Evolutionary conservation across 2,888 invertebrate species (phyloP).

Genomic region (Cistogaster globosa): DNA sequence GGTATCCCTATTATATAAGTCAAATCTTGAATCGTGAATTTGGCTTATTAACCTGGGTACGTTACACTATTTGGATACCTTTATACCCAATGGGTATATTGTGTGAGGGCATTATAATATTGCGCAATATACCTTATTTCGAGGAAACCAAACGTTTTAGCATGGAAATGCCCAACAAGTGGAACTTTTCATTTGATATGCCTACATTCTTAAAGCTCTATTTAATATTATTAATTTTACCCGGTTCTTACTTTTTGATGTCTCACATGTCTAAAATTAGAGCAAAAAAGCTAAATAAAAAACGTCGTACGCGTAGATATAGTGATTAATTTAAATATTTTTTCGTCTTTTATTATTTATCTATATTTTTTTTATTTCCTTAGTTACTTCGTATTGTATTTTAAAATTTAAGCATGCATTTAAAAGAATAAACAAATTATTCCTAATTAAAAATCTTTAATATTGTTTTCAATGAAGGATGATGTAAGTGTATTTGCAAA

Average conservation of each 20-base stretch:
- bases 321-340: slow-evolving; percentile 48
- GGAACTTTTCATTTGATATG: slow-evolving; percentile 94
- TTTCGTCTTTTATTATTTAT: background rate
- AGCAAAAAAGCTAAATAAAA: slow-evolving; percentile 85
- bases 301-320: slow-evolving; percentile 48
- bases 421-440: background rate
- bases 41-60: slow-evolving; percentile 92
- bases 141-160: slow-evolving; percentile 92
- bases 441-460: background rate
- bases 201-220: slow-evolving; percentile 91
- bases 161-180: slow-evolving; percentile 90
- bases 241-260: slow-evolving; percentile 91
- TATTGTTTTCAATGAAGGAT: background rate
- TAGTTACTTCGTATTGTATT: background rate
- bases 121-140: slow-evolving; percentile 94
- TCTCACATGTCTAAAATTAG: slow-evolving; percentile 92
- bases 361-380: background rate
- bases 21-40: slow-evolving; percentile 90
- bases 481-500: too few species aligned
- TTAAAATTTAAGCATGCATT: background rate
- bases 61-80: slow-evolving; percentile 97
- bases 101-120: slow-evolving; percentile 91
- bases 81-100: slow-evolving; percentile 95
- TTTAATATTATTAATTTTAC: slow-evolving; percentile 89
- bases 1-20: slow-evolving; percentile 96